phyloP scores from a whole-genome alignment of 2,888 invertebrate genomes.

The Biston stratarius region DNA sequence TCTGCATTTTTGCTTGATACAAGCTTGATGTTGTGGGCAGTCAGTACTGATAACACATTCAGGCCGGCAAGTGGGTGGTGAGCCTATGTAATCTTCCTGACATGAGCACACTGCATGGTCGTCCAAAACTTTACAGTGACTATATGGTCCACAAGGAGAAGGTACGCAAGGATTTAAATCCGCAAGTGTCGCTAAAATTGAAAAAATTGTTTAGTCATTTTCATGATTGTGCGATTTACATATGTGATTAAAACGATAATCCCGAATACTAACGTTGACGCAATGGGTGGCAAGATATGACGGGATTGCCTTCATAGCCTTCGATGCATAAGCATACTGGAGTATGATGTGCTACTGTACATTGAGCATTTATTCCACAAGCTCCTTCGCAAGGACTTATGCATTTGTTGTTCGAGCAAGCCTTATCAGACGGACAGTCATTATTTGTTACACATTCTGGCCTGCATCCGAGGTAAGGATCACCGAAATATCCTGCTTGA shows the following conservation, averaged over 20 bases:
- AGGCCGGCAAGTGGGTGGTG: slow-evolving; percentile 91
- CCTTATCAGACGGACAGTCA: slow-evolving; percentile 91
- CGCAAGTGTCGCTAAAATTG: slow-evolving; percentile 73
- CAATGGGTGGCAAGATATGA: slow-evolving; percentile 83
- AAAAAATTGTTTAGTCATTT: slow-evolving; percentile 39
- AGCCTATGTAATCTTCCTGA: slow-evolving; percentile 90
- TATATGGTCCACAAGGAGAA: slow-evolving; percentile 92
- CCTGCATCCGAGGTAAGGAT: slow-evolving; percentile 94
- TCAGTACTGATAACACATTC: slow-evolving; percentile 93
- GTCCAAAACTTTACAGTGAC: slow-evolving; percentile 90
- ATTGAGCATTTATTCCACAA: slow-evolving; percentile 93
- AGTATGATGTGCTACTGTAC: slow-evolving; percentile 92
- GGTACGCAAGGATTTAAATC: slow-evolving; percentile 89
- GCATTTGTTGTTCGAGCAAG: slow-evolving; percentile 95
- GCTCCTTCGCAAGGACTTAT: slow-evolving; percentile 93
- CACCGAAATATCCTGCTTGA: slow-evolving; percentile 93
- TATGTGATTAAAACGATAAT: slow-evolving; percentile 2
- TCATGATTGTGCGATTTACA: background rate
- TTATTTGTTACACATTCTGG: slow-evolving; percentile 94
- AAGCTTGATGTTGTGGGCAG: slow-evolving; percentile 90
- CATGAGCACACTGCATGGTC: slow-evolving; percentile 93
- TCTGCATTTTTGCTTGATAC: slow-evolving; percentile 90
- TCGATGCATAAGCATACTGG: slow-evolving; percentile 93
- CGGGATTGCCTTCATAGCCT: slow-evolving; percentile 93
- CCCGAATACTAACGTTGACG: slow-evolving; percentile 72